Evolutionary conservation across 2,113 vertebrate genomes (phyloP).

Genomic region (Recurvirostra avosetta): DNA sequence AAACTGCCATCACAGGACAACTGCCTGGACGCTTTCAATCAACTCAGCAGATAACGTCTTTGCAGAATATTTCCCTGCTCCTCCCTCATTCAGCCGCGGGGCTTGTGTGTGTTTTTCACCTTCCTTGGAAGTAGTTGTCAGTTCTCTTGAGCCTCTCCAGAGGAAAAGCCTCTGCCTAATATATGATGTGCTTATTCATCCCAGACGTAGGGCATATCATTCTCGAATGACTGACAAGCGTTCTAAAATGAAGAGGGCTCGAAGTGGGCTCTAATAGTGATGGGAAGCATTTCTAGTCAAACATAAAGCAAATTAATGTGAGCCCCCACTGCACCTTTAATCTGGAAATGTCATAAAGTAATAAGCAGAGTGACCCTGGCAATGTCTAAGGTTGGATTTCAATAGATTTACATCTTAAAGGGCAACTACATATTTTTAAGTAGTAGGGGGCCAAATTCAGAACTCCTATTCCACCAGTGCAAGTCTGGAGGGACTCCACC

Average conservation of each 20-base stretch:
- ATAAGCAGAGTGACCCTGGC: conserved; percentile 75
- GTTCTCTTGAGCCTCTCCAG: conserved; percentile 41
- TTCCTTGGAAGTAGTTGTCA: conserved; percentile 55
- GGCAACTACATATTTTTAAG: conserved; percentile 42
- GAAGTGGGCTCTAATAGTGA: conserved; percentile 73
- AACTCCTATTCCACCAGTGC: background rate
- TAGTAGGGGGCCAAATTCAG: conserved; percentile 7
- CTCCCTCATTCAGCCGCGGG: background rate
- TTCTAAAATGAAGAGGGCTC: conserved; percentile 79
- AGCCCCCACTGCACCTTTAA: conserved; percentile 77
- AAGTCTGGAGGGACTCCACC: background rate
- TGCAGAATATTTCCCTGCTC: background rate
- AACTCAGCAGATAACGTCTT: background rate
- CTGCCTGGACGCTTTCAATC: background rate
- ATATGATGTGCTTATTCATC: conserved; percentile 81
- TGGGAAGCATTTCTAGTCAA: conserved; percentile 83
- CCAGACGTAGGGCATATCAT: conserved; percentile 72
- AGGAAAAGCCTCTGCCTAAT: conserved; percentile 72
- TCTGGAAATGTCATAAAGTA: conserved; percentile 83
- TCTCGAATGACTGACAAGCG: conserved; percentile 84
- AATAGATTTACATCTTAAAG: conserved; percentile 82
- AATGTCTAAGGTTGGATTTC: conserved; percentile 68
- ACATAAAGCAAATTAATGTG: conserved; percentile 88
- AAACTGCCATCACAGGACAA: background rate
- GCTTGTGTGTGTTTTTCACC: conserved; percentile 34